Evolutionary conservation across 2,888 invertebrate species (phyloP).

Genomic region (Frankliniella fusca): DNA sequence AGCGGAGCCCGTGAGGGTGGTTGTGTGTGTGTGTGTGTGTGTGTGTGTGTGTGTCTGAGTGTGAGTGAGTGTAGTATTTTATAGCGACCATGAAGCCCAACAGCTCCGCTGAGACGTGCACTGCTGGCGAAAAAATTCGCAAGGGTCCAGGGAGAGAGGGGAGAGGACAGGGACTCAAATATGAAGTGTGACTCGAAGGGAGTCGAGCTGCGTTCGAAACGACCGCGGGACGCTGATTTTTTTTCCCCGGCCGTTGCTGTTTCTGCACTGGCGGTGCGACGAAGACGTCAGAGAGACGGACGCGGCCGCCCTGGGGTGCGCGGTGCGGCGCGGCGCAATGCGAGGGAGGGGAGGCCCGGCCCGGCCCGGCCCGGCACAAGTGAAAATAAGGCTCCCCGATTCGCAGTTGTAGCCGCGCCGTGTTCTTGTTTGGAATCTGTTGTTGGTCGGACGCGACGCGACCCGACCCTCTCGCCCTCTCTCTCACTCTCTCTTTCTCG

Average conservation of each 20-base stretch:
- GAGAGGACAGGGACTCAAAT: not conserved
- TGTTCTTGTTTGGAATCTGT: conserved; percentile 1
- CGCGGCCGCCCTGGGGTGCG: too few species aligned
- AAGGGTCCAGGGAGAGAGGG: not conserved
- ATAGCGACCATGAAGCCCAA: conserved; percentile 22
- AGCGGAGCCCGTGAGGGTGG: not conserved
- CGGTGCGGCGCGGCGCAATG: too few species aligned
- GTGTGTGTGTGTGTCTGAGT: not conserved
- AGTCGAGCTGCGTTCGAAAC: not conserved
- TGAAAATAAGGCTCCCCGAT: not conserved
- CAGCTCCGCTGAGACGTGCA: conserved; percentile 13
- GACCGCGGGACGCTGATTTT: not conserved
- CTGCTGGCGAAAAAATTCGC: conserved; percentile 21
- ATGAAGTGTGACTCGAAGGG: conserved; percentile 15
- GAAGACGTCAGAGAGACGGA: too few species aligned
- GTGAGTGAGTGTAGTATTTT: not conserved
- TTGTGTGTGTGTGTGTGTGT: conserved; percentile 2
- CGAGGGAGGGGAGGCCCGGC: too few species aligned
- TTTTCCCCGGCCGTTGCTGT: not conserved
- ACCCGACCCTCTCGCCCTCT: not conserved
- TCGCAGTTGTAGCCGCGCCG: not conserved
- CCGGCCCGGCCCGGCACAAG: too few species aligned
- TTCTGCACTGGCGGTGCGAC: too few species aligned
- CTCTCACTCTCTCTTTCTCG: not conserved
- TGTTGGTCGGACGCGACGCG: not conserved